Conservation (phyloP, 1,140 invertebrate genomes). For the Brachionus rotundiformis region DNA sequence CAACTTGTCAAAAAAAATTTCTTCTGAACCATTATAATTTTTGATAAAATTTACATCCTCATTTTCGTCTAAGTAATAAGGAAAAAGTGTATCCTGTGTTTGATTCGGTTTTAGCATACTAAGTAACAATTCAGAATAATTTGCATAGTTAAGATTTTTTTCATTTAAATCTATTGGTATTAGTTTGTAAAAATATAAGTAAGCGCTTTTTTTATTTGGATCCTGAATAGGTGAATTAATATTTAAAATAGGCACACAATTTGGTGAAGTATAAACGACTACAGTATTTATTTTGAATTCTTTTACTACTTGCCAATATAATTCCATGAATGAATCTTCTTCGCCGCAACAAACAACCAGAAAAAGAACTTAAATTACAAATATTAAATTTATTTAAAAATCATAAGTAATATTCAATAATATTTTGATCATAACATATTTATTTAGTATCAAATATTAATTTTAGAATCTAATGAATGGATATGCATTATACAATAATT, state of each 20-base stretch:
- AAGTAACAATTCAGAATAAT: neutral
- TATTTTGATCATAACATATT: no score
- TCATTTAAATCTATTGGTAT: slow-evolving; percentile 1
- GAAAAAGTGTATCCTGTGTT: neutral
- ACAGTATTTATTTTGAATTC: slow-evolving; percentile 32
- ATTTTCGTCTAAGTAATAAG: slow-evolving; percentile 5
- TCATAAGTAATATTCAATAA: no score
- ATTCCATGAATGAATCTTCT: neutral
- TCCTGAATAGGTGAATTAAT: neutral
- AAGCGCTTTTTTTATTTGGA: neutral
- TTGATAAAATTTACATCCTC: slow-evolving; percentile 10
- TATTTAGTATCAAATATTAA: no score
- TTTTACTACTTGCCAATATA: neutral
- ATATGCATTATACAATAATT: no score
- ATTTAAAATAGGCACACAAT: slow-evolving; percentile 4
- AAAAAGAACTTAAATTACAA: slow-evolving; percentile 23
- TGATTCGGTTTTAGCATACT: neutral
- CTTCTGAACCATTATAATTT: neutral
- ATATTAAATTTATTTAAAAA: neutral
- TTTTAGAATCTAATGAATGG: no score
- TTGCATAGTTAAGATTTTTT: slow-evolving; percentile 9
- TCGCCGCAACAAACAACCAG: slow-evolving; percentile 26
- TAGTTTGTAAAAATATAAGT: slow-evolving; percentile 27
- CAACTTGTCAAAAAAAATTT: neutral
- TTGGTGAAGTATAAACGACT: slow-evolving; percentile 6